A percentile compares a stretch with the other conserved stretches of the same genome.
Conservation (phyloP, 2,797 vertebrate species). For the Crenuchus spilurus region DNA sequence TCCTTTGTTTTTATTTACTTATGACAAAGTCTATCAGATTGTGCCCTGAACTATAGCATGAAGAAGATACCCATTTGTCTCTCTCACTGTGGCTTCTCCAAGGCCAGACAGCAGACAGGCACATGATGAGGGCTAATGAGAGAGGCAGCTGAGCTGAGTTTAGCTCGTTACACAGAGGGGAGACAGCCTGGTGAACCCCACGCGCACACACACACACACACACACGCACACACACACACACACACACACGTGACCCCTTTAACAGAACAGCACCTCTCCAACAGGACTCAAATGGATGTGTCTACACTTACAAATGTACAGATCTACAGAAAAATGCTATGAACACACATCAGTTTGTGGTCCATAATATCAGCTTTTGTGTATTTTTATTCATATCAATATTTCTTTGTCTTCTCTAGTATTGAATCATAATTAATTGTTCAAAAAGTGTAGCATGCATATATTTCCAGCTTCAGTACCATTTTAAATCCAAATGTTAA, state of each 20-base stretch:
- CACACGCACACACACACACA: neutral
- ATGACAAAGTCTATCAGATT: neutral
- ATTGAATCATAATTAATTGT: conserved; percentile 11
- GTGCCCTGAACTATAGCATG: conserved; percentile 6
- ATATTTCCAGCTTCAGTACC: too few species aligned
- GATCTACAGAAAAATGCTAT: neutral
- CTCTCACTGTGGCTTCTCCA: conserved; percentile 18
- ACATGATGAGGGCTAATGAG: conserved; percentile 46
- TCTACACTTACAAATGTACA: neutral
- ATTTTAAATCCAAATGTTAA: too few species aligned
- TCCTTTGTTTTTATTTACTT: neutral
- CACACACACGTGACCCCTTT: neutral
- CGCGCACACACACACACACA: neutral
- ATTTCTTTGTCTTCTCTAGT: too few species aligned
- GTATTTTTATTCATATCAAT: neutral
- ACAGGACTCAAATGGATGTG: neutral
- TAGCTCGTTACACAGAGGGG: conserved; percentile 31
- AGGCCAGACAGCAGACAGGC: conserved; percentile 42
- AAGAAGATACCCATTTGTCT: conserved; percentile 32
- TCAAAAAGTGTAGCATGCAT: too few species aligned
- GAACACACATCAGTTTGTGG: neutral
- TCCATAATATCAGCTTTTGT: neutral
- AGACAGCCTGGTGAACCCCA: conserved; percentile 14
- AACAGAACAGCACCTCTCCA: conserved; percentile 7
- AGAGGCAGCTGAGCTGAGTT: conserved; percentile 40